Conservation (phyloP, 2,888 invertebrate genomes). For the Eupithecia vulgata region DNA sequence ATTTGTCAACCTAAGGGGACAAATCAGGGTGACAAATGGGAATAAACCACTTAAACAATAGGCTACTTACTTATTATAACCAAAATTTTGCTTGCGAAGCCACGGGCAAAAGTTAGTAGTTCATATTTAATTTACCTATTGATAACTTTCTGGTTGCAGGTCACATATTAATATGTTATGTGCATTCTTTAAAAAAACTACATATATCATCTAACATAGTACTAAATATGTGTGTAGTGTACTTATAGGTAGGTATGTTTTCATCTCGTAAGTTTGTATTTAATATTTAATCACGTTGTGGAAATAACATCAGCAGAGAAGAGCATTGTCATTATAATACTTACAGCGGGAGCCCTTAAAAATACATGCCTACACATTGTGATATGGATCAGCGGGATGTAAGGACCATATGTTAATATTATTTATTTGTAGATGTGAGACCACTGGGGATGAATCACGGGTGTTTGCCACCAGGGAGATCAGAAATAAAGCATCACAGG, state of each 20-base stretch:
- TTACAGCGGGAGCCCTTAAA: constrained; percentile 30
- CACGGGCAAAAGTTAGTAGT: too few species aligned
- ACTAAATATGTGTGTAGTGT: too few species aligned
- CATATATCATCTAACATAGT: too few species aligned
- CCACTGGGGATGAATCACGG: constrained; percentile 76
- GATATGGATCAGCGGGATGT: constrained; percentile 45
- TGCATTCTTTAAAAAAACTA: too few species aligned
- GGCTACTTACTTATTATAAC: too few species aligned
- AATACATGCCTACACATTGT: constrained; percentile 46
- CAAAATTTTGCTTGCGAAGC: too few species aligned
- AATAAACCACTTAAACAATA: too few species aligned
- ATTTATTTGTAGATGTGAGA: constrained; percentile 75
- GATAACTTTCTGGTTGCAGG: too few species aligned
- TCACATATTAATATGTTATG: too few species aligned
- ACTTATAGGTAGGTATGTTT: not conserved
- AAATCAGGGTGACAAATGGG: too few species aligned
- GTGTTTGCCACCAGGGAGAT: constrained; percentile 77
- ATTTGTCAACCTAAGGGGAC: too few species aligned
- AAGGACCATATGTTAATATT: constrained; percentile 62
- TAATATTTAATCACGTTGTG: not conserved
- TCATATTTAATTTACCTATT: too few species aligned
- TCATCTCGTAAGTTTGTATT: not conserved
- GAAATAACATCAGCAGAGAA: not conserved
- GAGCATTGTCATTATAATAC: not conserved
- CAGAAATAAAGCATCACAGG: constrained; percentile 73